Conservation (phyloP, 2,113 vertebrate genomes). For the Zosterops hypoxanthus region DNA sequence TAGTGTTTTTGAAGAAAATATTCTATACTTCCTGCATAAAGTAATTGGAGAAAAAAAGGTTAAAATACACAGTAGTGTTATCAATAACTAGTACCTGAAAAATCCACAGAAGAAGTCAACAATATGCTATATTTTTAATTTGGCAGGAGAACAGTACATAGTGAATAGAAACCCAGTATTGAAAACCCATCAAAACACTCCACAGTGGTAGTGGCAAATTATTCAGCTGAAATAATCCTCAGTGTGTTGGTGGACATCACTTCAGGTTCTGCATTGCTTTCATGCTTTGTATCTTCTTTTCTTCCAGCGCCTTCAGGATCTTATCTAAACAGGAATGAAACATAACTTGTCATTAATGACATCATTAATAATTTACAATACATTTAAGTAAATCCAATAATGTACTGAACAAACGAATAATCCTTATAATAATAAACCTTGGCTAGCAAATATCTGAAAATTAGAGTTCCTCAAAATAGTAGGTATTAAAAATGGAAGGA, state of each 20-base stretch:
- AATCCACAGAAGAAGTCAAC: background rate
- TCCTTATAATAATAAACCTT: background rate
- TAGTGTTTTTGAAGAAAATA: background rate
- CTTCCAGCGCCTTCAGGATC: slow-evolving; percentile 71
- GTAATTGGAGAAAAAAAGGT: background rate
- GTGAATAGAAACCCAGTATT: background rate
- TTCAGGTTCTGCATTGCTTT: slow-evolving; percentile 62
- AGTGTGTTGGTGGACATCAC: slow-evolving; percentile 8
- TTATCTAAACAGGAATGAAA: slow-evolving; percentile 71
- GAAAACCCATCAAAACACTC: background rate
- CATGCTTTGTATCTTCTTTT: slow-evolving; percentile 73
- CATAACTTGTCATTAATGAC: background rate
- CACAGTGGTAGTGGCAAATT: background rate
- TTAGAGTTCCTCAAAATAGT: background rate
- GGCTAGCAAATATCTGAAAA: background rate
- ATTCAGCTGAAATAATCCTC: background rate
- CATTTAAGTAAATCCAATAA: background rate
- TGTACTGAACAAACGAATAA: background rate
- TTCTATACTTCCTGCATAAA: background rate
- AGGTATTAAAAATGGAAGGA: background rate
- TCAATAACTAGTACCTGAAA: background rate
- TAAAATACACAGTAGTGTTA: background rate
- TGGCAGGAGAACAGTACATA: background rate
- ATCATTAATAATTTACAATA: background rate
- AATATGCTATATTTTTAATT: slow-evolving; percentile 49